Evolutionary conservation across 1,140 invertebrate genomes (phyloP).

Genomic region (Theocolax elegans): DNA sequence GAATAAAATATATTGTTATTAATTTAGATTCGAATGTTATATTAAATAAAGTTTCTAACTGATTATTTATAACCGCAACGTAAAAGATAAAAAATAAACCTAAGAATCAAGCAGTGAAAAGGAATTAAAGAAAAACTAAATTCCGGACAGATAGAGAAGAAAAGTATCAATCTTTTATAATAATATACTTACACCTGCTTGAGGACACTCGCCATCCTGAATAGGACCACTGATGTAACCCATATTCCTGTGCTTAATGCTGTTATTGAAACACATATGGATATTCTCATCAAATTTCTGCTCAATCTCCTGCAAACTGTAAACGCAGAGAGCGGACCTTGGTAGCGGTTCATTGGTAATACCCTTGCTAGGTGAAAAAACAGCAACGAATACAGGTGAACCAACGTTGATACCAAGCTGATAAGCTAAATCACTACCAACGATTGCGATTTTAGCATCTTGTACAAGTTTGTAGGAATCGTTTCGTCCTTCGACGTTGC

Average conservation of each 20-base stretch:
- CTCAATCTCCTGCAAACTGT: conserved; percentile 88
- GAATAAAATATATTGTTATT: no score
- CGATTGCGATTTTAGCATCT: conserved; percentile 86
- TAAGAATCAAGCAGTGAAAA: no score
- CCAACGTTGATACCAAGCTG: conserved; percentile 82
- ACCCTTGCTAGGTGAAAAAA: conserved; percentile 86
- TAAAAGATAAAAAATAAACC: no score
- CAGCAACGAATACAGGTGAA: conserved; percentile 82
- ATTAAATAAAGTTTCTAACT: no score
- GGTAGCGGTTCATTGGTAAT: conserved; percentile 81
- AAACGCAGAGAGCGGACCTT: conserved; percentile 87
- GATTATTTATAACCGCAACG: no score
- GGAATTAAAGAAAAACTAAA: no score
- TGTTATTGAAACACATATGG: conserved; percentile 96
- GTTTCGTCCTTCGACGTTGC: conserved; percentile 72
- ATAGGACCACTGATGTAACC: conserved; percentile 93
- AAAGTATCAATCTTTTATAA: no score
- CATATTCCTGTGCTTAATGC: conserved; percentile 89
- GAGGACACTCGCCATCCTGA: conserved; percentile 88
- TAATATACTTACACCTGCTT: conserved; percentile 75
- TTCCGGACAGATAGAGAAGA: no score
- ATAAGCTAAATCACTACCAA: conserved; percentile 82
- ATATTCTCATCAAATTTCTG: conserved; percentile 95
- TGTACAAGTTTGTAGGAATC: conserved; percentile 88
- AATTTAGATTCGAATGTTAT: no score